Evolutionary conservation across 2,888 invertebrate genomes (phyloP).

Genomic region (Drosophila paramelanica): DNA sequence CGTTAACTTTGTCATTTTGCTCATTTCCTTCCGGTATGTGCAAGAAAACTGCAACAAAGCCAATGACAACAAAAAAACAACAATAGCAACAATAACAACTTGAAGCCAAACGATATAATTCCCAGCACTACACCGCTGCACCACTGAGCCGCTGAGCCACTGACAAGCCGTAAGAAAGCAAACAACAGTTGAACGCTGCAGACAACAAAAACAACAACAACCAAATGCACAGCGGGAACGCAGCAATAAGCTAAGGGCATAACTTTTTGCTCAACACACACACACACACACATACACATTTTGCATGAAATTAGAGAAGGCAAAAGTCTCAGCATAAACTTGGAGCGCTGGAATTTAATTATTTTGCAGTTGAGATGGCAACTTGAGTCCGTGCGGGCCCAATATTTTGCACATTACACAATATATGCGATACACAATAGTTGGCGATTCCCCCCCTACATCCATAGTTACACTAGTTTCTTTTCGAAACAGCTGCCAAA

Average conservation of each 20-base stretch:
- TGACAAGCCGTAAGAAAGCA: conserved; percentile 77
- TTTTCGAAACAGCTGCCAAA: conserved; percentile 57
- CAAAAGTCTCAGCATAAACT: conserved; percentile 64
- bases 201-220: conserved; percentile 27
- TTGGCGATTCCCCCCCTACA: conserved; percentile 12
- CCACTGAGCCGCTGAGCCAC: conserved; percentile 74
- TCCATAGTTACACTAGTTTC: background rate
- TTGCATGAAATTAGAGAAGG: conserved; percentile 70
- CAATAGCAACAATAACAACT: conserved; percentile 15
- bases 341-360: conserved; percentile 73
- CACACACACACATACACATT: conserved; percentile 33
- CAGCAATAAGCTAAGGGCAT: conserved; percentile 77
- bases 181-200: conserved; percentile 48
- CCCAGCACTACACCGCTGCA: conserved; percentile 55
- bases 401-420: conserved; percentile 75
- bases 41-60: conserved; percentile 69
- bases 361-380: conserved; percentile 68
- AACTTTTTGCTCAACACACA: conserved; percentile 58
- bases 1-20: conserved; percentile 82
- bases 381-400: conserved; percentile 57
- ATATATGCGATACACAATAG: conserved; percentile 35
- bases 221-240: conserved; percentile 72
- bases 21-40: conserved; percentile 80
- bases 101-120: conserved; percentile 66
- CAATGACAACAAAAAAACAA: conserved; percentile 32